Evolutionary conservation across 2,113 vertebrate genomes (phyloP), one percentile per base, ranked within the genome.

Genomic region (Cebus imitator): DNA sequence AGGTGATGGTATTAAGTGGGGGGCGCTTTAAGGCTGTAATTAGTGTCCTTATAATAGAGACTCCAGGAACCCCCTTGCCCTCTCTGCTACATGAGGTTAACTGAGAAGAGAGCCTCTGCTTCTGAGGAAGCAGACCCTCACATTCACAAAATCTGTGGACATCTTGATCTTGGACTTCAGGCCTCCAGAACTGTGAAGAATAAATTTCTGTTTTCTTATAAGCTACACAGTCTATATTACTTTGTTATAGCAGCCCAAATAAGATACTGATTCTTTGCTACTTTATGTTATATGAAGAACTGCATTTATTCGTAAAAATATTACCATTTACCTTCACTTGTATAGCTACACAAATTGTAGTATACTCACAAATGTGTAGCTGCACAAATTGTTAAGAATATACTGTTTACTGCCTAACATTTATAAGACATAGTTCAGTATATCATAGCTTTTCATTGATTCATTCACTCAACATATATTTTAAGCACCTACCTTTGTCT

Each of bases 281-380:
- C 86, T 72, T 72, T 91, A n/a, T 93, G 5, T 27, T 45, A 76
- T 40, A 57, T 48, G n/a, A 83, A 96, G 3, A 48, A 94, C 43
- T 21, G 27, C 1, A 88, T 40, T 92, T 84, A 70, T 80, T 92
- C 61, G 10, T 90, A 87, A 85, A 87, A 78, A 78, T 48, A 14
- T 79, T 92, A 82, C 25, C 25, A 83, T 78, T 89, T 92, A 66
- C 18, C 13, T 78, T 37, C 70, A 94, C 6, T 48, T 93, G 64
- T 21, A 1, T 30, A 90, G 21, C 8, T 70, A 30, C 12, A 0
- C 66, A 68, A n/a, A n/a, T 93, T 52, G 52, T 52, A 52, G 52
- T 52, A 52, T 17, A 52, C 5, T 5, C 12, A 0, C 66, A 68
- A n/a, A n/a, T 93, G 57, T 27, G 3, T 35, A 90, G 18, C 8